Evolutionary conservation across 2,888 invertebrate genomes (phyloP), one percentile per base, ranked within the genome.

Genomic region (Epistrophe eligans): DNA sequence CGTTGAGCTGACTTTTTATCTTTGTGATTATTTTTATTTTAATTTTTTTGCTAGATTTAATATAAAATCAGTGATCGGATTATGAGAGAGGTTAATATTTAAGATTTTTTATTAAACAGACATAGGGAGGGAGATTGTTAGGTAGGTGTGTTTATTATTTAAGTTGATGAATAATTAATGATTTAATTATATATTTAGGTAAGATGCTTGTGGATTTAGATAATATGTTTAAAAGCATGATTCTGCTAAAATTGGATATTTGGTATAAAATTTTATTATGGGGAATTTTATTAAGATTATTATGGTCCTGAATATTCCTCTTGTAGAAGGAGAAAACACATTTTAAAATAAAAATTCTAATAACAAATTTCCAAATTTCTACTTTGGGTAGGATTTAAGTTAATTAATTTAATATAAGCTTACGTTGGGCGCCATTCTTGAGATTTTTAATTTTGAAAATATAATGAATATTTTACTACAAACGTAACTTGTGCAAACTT

Each of bases 1-100:
- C 71, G 71, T 57, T 55, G 58, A 43, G 72, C 50, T 72, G 74
- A 62, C 19, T 72, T 35, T 62, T 55, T 40, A 35, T 64, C 19
- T 71, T 15, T 71, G 17, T 7, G 40, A 19, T 48, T 64, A 19
- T 40, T 77, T 24, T 55, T n/a, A 28, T n/a, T n/a, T n/a, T n/a
- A n/a, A n/a, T 64, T 38, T 58, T 17, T 17, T 38, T 62, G 9
- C 24, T 62, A 24, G 24, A 50, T 67, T 67, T 50, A 35, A 50
- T 28, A 50, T 67, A 38, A 50, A 67, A 50, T 50, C 17, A 67
- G 48, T 67, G 62, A 62, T 50, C 8, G 17, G 48, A 66, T 66
- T 73, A 67, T 77, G 58, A 48, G 48, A 38, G 45, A 72, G 72
- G 35, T 45, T 67, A 13, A 50, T 67, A 38, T 67, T 28, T 66